Percentiles rank a stretch among this genome's conserved stretches.
Conservation (phyloP, 2,888 invertebrate genomes). For the Ariolimax columbianus region DNA sequence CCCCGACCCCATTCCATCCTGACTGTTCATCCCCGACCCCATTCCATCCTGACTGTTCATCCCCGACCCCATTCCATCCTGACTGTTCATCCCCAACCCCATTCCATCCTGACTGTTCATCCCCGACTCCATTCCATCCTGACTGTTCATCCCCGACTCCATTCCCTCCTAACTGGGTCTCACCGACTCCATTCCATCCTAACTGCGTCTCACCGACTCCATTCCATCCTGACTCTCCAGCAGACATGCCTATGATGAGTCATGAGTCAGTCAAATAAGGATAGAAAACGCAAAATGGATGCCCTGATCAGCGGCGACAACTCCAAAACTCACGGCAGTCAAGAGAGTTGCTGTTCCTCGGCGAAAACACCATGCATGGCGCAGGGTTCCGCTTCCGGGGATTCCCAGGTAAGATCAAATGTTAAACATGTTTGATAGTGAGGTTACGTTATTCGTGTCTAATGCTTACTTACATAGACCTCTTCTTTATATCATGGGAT, state of each 20-base stretch:
- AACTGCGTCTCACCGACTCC: background rate
- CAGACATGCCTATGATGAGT: slow-evolving; percentile 41
- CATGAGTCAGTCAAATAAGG: slow-evolving; percentile 62
- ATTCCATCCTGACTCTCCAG: background rate
- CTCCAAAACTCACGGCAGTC: slow-evolving; percentile 60
- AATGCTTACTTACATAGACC: too few species aligned
- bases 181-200: background rate
- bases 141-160: too few species aligned
- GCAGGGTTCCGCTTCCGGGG: slow-evolving; percentile 57
- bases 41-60: background rate
- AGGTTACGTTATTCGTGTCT: too few species aligned
- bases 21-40: background rate
- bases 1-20: too few species aligned
- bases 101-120: background rate
- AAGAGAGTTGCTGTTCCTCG: slow-evolving; percentile 58
- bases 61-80: background rate
- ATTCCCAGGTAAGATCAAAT: slow-evolving; percentile 48
- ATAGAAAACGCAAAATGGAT: slow-evolving; percentile 70
- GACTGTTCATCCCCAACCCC: background rate
- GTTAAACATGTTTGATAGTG: too few species aligned
- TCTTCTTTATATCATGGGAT: too few species aligned
- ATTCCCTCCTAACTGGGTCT: background rate
- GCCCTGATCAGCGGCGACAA: slow-evolving; percentile 70
- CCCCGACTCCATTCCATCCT: background rate
- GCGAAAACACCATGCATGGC: slow-evolving; percentile 63